A percentile compares a stretch with the other conserved stretches of the same genome.
phyloP scores from a whole-genome alignment of 2,113 vertebrate species.

The Trematocara nigrifrons region DNA sequence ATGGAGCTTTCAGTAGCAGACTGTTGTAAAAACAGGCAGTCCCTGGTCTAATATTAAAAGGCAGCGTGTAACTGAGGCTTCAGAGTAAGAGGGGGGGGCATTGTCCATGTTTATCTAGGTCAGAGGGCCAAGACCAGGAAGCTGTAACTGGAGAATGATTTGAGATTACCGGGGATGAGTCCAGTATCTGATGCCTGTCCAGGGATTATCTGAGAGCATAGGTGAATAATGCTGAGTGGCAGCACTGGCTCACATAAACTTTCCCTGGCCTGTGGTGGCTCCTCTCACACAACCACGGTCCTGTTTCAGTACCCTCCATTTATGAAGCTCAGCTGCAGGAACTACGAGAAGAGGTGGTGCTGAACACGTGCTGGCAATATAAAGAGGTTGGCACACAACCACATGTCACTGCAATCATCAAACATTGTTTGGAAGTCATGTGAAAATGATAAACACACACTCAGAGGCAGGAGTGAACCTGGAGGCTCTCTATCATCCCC shows the following conservation, averaged over 20 bases:
- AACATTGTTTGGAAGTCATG: background rate
- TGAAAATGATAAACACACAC: background rate
- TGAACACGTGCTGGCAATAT: background rate
- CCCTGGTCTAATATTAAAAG: background rate
- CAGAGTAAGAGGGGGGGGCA: background rate
- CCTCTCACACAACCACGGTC: background rate
- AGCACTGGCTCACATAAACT: background rate
- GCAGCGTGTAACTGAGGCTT: background rate
- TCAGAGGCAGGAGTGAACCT: background rate
- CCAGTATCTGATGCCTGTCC: slow-evolving; percentile 8
- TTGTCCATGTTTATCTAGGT: slow-evolving; percentile 14
- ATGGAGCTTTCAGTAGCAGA: background rate
- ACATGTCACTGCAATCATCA: background rate
- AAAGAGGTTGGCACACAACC: background rate
- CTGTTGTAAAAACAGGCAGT: background rate
- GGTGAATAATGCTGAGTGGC: slow-evolving; percentile 1
- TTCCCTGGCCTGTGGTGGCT: background rate
- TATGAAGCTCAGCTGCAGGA: background rate
- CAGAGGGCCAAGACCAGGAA: slow-evolving; percentile 25
- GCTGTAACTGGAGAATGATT: slow-evolving; percentile 11
- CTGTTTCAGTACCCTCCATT: background rate
- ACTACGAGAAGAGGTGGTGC: background rate
- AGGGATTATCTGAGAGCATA: slow-evolving; percentile 29
- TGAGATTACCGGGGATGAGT: slow-evolving; percentile 43
- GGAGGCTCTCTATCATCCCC: slow-evolving; percentile 47